Evolutionary conservation across 2,888 invertebrate species (phyloP).

Genomic region (Therioaphis trifolii): DNA sequence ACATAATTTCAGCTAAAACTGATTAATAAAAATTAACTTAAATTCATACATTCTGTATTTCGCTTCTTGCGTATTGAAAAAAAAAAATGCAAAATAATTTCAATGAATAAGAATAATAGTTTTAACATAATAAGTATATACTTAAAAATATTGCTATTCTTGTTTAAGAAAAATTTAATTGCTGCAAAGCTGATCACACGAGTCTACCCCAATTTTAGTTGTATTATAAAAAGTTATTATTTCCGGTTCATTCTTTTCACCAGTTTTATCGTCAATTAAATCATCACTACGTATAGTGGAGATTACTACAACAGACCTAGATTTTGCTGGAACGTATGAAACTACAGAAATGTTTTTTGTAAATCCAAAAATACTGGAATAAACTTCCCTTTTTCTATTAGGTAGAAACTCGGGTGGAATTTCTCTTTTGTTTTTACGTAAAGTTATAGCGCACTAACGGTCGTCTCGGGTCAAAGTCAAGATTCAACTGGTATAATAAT

Average conservation of each 20-base stretch:
- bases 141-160: too few relatives aligned
- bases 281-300: slow-evolving; percentile 12
- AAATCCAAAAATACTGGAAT: slow-evolving; percentile 23
- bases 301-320: background rate
- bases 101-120: background rate
- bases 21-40: background rate
- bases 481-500: slow-evolving; percentile 33
- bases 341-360: background rate
- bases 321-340: slow-evolving; percentile 19
- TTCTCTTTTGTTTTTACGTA: slow-evolving; percentile 27
- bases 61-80: background rate
- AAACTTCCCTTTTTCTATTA: slow-evolving; percentile 18
- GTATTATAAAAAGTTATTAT: slow-evolving; percentile 41
- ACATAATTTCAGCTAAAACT: background rate
- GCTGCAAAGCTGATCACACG: slow-evolving; percentile 54
- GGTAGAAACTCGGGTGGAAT: slow-evolving; percentile 21
- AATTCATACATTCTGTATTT: background rate
- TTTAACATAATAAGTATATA: background rate
- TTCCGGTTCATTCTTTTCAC: background rate
- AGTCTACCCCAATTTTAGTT: slow-evolving; percentile 49
- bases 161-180: slow-evolving; percentile 28
- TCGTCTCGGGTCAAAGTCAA: slow-evolving; percentile 17
- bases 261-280: slow-evolving; percentile 4
- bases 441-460: background rate
- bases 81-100: background rate